Conservation (phyloP, 1,140 invertebrate species). For the Odontomachus brunneus region DNA sequence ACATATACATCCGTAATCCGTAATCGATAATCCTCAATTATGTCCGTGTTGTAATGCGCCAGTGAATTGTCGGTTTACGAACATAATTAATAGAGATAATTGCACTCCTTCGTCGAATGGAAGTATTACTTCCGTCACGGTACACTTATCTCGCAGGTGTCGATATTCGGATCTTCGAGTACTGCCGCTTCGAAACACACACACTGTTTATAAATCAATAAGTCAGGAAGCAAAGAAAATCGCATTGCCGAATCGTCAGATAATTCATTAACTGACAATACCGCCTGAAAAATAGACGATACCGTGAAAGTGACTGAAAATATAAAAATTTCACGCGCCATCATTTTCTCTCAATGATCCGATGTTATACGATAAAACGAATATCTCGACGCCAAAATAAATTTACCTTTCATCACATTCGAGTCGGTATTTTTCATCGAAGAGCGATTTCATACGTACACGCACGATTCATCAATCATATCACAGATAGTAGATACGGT, state of each 20-base stretch:
- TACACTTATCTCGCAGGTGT: background rate
- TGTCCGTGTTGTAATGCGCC: background rate
- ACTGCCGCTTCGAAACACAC: background rate
- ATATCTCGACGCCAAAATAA: constrained; percentile 29
- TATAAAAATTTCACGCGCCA: background rate
- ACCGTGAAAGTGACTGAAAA: background rate
- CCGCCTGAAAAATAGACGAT: background rate
- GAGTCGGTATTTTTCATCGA: constrained; percentile 38
- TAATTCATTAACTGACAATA: constrained; percentile 10
- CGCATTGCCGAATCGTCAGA: too few relatives aligned
- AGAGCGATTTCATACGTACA: constrained; percentile 1
- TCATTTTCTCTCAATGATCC: constrained; percentile 3
- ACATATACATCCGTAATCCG: background rate
- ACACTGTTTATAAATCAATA: too few relatives aligned
- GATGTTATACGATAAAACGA: constrained; percentile 6
- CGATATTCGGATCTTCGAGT: background rate
- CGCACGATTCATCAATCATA: constrained; percentile 47
- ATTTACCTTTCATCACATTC: constrained; percentile 23
- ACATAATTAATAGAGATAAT: background rate
- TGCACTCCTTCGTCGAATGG: background rate
- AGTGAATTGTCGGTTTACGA: background rate
- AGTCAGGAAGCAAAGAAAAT: too few relatives aligned
- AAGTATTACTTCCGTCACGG: background rate
- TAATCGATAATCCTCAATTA: constrained; percentile 30
- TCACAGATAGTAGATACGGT: constrained; percentile 15